These are phyloP conservation scores for Dromiciops gliroides DNA, from an alignment of 2,113 vertebrate genomes.

Conservation along the genomic window DNA sequence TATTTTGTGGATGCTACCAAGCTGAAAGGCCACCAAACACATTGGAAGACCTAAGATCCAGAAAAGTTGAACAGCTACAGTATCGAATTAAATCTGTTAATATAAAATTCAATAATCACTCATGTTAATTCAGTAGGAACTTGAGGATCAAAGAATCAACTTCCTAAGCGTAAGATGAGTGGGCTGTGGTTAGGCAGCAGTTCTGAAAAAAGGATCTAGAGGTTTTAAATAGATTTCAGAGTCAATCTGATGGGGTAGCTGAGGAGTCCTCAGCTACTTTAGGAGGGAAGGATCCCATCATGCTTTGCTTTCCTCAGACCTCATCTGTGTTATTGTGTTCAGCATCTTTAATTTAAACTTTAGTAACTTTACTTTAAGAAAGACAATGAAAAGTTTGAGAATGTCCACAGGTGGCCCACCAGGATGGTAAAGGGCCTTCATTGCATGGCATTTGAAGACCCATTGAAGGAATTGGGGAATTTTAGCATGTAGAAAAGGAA, in stretches of 20 bases:
- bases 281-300: neutral
- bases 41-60: neutral
- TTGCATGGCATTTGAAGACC: neutral
- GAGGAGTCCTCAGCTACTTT: neutral
- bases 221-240: neutral
- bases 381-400: neutral
- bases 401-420: neutral
- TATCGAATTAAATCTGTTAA: neutral
- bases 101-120: neutral
- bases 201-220: neutral
- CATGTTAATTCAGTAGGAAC: neutral
- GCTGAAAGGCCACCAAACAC: neutral
- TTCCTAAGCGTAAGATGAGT: neutral
- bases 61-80: neutral
- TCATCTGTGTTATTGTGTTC: neutral
- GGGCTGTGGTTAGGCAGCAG: neutral
- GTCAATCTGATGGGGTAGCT: neutral
- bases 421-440: neutral
- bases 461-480: neutral
- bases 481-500: neutral
- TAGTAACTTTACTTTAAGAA: neutral
- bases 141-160: neutral
- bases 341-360: neutral
- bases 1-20: neutral
- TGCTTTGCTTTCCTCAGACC: neutral